Conservation (phyloP, 2,113 vertebrate genomes). For the Petrocephalus microphthalmus region DNA sequence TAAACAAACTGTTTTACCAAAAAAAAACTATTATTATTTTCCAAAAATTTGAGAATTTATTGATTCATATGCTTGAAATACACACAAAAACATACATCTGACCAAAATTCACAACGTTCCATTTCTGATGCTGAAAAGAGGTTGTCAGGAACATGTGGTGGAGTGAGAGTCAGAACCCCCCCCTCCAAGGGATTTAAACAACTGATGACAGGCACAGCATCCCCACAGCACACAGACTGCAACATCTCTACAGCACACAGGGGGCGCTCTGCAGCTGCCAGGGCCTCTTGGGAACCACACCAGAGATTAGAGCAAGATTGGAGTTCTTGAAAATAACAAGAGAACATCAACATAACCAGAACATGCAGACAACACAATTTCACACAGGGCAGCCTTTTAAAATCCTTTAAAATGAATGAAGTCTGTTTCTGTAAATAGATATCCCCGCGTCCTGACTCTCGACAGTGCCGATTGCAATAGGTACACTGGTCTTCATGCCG, state of each 20-base stretch:
- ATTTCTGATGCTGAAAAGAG: not conserved
- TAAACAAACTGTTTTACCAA: not conserved
- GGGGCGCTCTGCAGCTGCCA: not conserved
- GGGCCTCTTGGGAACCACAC: not conserved
- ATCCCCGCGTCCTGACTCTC: not conserved
- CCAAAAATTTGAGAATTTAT: not conserved
- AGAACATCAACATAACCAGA: too few relatives aligned
- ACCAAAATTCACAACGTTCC: not conserved
- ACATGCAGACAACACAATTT: not conserved
- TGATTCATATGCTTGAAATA: not conserved
- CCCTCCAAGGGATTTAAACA: not conserved
- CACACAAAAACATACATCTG: not conserved
- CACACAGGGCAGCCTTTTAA: not conserved
- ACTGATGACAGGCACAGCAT: not conserved
- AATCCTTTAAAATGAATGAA: not conserved
- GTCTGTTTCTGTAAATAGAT: not conserved
- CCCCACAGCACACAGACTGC: not conserved
- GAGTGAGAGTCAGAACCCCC: not conserved
- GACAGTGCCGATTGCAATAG: not conserved
- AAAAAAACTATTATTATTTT: not conserved
- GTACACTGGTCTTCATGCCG: not conserved
- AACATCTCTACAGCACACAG: not conserved
- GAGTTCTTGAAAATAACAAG: not conserved
- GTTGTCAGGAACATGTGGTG: not conserved
- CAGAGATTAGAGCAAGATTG: not conserved